Evolutionary conservation across 2,113 vertebrate genomes (phyloP).

Genomic region (Thunnus thynnus): DNA sequence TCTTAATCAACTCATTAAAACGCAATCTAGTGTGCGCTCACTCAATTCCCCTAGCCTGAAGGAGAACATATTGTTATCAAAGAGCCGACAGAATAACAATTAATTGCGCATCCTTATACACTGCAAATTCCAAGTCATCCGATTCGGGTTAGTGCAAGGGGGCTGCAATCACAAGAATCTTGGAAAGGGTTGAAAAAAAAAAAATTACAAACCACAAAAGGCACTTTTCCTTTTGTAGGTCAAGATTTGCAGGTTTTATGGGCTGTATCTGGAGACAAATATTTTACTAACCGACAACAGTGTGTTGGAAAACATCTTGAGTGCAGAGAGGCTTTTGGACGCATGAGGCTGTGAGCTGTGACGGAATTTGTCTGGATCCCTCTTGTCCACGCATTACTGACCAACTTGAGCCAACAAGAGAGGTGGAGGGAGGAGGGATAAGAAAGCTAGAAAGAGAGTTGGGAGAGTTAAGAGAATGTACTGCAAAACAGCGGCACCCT

Average conservation of each 20-base stretch:
- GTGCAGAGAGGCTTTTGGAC: constrained; percentile 45
- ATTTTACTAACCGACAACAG: constrained; percentile 59
- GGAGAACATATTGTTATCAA: constrained; percentile 37
- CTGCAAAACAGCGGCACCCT: constrained; percentile 6
- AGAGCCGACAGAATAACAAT: constrained; percentile 38
- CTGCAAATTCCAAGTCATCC: not conserved
- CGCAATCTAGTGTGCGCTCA: not conserved
- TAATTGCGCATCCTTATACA: constrained; percentile 10
- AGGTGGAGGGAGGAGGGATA: not conserved
- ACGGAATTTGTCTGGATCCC: constrained; percentile 61
- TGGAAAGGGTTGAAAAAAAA: constrained; percentile 21
- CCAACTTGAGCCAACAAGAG: constrained; percentile 42
- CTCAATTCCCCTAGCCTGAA: not conserved
- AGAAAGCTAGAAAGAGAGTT: not conserved
- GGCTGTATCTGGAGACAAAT: constrained; percentile 43
- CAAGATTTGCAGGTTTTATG: constrained; percentile 39
- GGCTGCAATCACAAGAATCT: constrained; percentile 5
- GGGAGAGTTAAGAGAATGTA: not conserved
- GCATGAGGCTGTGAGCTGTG: constrained; percentile 46
- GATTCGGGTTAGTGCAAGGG: not conserved
- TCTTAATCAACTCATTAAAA: constrained; percentile 57
- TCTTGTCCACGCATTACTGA: constrained; percentile 54
- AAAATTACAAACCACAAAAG: constrained; percentile 18
- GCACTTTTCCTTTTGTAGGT: constrained; percentile 28
- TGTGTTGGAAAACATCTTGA: constrained; percentile 61